phyloP scores from a whole-genome alignment of 2,888 invertebrate species.

The Patella depressa region DNA sequence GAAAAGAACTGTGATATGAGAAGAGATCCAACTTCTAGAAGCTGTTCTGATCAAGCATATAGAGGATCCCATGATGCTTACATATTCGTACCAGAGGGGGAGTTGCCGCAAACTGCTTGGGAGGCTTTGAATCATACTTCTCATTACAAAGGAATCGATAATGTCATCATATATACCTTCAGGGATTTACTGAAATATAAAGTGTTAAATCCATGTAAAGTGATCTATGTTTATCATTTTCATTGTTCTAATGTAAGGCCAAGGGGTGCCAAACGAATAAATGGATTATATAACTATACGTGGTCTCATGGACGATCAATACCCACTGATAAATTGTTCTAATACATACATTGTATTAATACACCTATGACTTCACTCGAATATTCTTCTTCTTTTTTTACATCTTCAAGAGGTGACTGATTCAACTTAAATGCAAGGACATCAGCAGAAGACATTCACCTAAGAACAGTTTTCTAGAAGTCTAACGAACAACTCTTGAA shows the following conservation, averaged over 20 bases:
- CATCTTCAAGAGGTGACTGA: too few species aligned
- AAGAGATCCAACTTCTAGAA: slow-evolving; percentile 1
- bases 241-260: slow-evolving; percentile 18
- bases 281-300: neutral
- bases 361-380: too few species aligned
- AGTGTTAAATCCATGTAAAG: slow-evolving; percentile 29
- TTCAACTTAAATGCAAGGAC: too few species aligned
- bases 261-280: slow-evolving; percentile 8
- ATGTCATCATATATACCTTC: slow-evolving; percentile 19
- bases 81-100: slow-evolving; percentile 18
- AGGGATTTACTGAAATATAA: slow-evolving; percentile 11
- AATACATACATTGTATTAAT: neutral
- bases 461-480: too few species aligned
- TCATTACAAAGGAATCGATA: slow-evolving; percentile 15
- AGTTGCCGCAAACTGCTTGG: neutral
- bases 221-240: slow-evolving; percentile 18
- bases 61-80: slow-evolving; percentile 23
- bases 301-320: neutral
- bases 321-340: neutral
- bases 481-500: too few species aligned
- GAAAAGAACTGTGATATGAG: slow-evolving; percentile 22
- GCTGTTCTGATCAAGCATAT: neutral
- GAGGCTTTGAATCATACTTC: neutral
- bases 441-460: too few species aligned
- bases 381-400: too few species aligned